A percentile compares a stretch with the other conserved stretches of the same genome.
phyloP scores from a whole-genome alignment of 2,888 invertebrate genomes.

The Lithosia quadra region DNA sequence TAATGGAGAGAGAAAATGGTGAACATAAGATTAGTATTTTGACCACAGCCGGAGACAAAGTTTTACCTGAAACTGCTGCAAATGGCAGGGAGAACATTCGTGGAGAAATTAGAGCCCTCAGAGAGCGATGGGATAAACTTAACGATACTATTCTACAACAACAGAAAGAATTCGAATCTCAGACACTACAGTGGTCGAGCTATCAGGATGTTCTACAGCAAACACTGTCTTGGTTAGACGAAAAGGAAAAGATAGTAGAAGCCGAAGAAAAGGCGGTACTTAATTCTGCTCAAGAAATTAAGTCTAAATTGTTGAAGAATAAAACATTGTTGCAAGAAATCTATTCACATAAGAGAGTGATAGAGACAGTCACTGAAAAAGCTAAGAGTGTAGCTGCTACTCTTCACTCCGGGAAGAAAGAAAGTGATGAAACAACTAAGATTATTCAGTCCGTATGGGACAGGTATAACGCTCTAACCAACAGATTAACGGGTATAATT shows the following conservation, averaged over 20 bases:
- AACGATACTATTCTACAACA: conserved; percentile 94
- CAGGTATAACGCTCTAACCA: conserved; percentile 91
- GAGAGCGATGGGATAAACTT: conserved; percentile 95
- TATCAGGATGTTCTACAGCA: conserved; percentile 95
- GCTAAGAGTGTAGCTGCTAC: conserved; percentile 90
- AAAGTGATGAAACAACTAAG: conserved; percentile 88
- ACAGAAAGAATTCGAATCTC: conserved; percentile 94
- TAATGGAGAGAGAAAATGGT: conserved; percentile 94
- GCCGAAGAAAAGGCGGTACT: conserved; percentile 90
- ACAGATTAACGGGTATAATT: conserved; percentile 89
- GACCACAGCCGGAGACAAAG: conserved; percentile 93
- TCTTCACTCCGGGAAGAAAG: conserved; percentile 85
- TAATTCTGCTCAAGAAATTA: conserved; percentile 94
- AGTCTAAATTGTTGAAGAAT: conserved; percentile 93
- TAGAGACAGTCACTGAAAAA: conserved; percentile 96
- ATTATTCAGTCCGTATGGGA: conserved; percentile 91
- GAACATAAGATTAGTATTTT: conserved; percentile 92
- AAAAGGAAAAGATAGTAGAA: conserved; percentile 92
- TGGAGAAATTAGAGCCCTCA: conserved; percentile 92
- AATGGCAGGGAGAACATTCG: conserved; percentile 96
- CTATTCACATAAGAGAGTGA: conserved; percentile 94
- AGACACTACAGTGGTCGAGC: conserved; percentile 93
- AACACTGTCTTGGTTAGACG: conserved; percentile 94
- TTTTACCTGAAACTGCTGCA: conserved; percentile 97
- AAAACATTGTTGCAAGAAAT: conserved; percentile 96